Evolutionary conservation across 1,140 invertebrate genomes (phyloP), one percentile per base, ranked within the genome.

Genomic region (Sitophilus oryzae): DNA sequence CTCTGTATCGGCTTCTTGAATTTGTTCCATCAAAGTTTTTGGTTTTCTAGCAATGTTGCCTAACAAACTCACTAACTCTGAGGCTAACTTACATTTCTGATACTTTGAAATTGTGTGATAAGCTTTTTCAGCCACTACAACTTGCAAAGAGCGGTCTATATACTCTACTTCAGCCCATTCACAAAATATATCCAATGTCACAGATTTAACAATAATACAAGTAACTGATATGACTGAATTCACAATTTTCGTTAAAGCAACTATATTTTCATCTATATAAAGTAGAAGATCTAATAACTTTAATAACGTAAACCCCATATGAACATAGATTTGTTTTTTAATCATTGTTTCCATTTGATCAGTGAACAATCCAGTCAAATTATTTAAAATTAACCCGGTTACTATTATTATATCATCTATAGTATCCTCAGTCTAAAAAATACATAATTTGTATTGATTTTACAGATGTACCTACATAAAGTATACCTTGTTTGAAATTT

Each of bases 131-230:
- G 61, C 60, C 25, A 71, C 56, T 21, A 62, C 16, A 3, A 37
- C 51, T 59, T 71, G 69, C 9, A 71, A 54, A 1, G 34, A 14
- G 45, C 65, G 30, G 8, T 61, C 60, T 4, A 62, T 47, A 22
- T 62, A 41, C 34, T 68, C 36, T 25, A 65, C 45, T 61, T 71
- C 66, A 19, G 65, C 69, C 69, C 69, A 71, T 20, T 40, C 36
- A 57, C 59, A 61, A 43, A 61, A 71, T 15, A 66, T 59, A 59
- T 69, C 54, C 3, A 71, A 18, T 10, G 69, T 65, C 20, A 71
- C 56, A 22, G 52, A 60, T 34, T 58, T 63, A 45, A 66, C 25
- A 37, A 68, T 42, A 22, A 19, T 49, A 44, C 46, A 59, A 40
- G 56, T 55, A 2, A 60, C 52, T 25, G 50, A 23, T 19, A 67